Conservation (phyloP, 2,113 vertebrate species). For the Aleadryas rufinucha region DNA sequence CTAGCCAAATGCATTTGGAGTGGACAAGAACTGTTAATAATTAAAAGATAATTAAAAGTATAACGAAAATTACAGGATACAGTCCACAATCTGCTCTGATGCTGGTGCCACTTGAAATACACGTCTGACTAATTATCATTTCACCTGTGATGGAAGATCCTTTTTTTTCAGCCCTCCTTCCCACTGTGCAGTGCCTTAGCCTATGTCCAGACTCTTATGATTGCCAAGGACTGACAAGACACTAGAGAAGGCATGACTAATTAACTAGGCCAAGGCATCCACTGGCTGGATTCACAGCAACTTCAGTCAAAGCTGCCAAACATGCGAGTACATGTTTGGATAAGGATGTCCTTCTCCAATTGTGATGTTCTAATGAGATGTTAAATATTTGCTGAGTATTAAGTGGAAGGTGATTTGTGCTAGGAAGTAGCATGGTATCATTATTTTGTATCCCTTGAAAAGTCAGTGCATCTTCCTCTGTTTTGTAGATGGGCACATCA, state of each 20-base stretch:
- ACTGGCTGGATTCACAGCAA: constrained; percentile 23
- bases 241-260: constrained; percentile 65
- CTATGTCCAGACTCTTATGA: constrained; percentile 39
- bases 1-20: constrained; percentile 57
- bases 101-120: background rate
- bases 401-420: background rate
- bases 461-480: background rate
- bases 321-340: constrained; percentile 19
- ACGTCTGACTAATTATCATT: constrained; percentile 27
- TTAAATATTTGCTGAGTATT: constrained; percentile 40
- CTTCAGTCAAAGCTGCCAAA: constrained; percentile 42
- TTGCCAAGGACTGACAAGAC: constrained; percentile 68
- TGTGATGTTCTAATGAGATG: background rate
- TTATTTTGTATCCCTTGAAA: background rate
- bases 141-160: constrained; percentile 25
- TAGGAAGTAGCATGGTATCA: background rate
- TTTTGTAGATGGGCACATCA: background rate
- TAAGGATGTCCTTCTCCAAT: background rate
- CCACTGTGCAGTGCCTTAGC: constrained; percentile 46
- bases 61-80: constrained; percentile 28
- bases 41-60: constrained; percentile 66
- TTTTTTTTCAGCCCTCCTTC: constrained; percentile 36
- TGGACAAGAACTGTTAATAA: constrained; percentile 59
- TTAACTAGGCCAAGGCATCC: constrained; percentile 63
- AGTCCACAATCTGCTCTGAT: constrained; percentile 15